Percentiles rank a stretch among this genome's conserved stretches.
phyloP scores from a whole-genome alignment of 1,140 invertebrate species.

The Lysiphlebus fabarum region DNA sequence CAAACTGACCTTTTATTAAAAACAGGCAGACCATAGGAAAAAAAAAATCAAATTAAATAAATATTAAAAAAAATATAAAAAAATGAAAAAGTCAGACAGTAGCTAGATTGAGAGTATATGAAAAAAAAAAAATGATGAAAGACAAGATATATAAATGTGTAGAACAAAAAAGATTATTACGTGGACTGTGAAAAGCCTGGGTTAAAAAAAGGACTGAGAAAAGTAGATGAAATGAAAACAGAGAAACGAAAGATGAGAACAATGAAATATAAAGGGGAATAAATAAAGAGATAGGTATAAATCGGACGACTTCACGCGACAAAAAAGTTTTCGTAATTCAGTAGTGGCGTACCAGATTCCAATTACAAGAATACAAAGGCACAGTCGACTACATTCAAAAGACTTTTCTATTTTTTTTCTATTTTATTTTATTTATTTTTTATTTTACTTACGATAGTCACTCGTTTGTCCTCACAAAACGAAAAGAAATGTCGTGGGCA shows the following conservation, averaged over 20 bases:
- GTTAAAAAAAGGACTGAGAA: not conserved
- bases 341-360: slow-evolving; percentile 8
- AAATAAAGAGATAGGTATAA: slow-evolving; percentile 7
- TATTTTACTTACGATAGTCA: slow-evolving; percentile 2
- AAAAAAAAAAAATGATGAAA: not conserved
- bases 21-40: not conserved
- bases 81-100: no score
- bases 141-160: not conserved
- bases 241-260: slow-evolving; percentile 15
- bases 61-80: no score
- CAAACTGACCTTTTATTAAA: not conserved
- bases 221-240: slow-evolving; percentile 1
- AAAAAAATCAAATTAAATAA: not conserved
- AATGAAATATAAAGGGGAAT: slow-evolving; percentile 14
- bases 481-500: slow-evolving; percentile 1
- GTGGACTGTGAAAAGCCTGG: no score
- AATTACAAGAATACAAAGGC: slow-evolving; percentile 21
- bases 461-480: not conserved
- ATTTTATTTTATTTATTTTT: not conserved
- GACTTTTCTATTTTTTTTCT: not conserved
- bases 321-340: slow-evolving; percentile 9
- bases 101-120: not conserved
- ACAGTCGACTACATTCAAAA: not conserved
- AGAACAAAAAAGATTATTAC: no score
- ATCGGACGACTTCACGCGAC: slow-evolving; percentile 14